Conservation (phyloP, 2,113 vertebrate species). For the Dicrurus megarhynchus region DNA sequence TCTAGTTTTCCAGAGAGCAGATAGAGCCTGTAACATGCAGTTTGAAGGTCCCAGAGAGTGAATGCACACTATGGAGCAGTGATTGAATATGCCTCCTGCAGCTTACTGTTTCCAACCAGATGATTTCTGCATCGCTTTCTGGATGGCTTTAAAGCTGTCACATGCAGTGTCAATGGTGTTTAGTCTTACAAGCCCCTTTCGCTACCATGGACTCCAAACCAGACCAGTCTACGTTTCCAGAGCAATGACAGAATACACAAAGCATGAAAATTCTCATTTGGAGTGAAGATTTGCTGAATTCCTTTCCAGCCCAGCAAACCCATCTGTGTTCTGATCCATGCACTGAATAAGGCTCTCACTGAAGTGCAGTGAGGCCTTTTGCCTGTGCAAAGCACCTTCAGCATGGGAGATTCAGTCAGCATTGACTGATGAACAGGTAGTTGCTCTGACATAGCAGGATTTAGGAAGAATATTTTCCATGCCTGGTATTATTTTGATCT, state of each 20-base stretch:
- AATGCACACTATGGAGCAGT: background rate
- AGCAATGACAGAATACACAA: background rate
- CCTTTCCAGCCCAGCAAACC: background rate
- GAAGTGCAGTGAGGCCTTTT: background rate
- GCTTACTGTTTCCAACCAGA: background rate
- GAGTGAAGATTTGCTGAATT: background rate
- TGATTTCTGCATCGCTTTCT: background rate
- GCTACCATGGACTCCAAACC: background rate
- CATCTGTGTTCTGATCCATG: background rate
- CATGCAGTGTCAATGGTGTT: background rate
- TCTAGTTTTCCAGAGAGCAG: background rate
- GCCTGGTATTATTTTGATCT: background rate
- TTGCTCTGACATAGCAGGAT: background rate
- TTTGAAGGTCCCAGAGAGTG: background rate
- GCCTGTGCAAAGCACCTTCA: background rate
- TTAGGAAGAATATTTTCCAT: background rate
- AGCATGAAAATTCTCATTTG: background rate
- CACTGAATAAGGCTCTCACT: background rate
- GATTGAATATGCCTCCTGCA: background rate
- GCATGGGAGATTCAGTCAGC: background rate
- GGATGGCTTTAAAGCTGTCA: background rate
- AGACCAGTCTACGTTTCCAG: background rate
- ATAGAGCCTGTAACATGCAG: fast-evolving
- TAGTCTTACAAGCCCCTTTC: background rate
- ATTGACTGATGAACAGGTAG: background rate